Conservation (phyloP, 92 coral and sea anemone genomes). For the Porites cylindrica region DNA sequence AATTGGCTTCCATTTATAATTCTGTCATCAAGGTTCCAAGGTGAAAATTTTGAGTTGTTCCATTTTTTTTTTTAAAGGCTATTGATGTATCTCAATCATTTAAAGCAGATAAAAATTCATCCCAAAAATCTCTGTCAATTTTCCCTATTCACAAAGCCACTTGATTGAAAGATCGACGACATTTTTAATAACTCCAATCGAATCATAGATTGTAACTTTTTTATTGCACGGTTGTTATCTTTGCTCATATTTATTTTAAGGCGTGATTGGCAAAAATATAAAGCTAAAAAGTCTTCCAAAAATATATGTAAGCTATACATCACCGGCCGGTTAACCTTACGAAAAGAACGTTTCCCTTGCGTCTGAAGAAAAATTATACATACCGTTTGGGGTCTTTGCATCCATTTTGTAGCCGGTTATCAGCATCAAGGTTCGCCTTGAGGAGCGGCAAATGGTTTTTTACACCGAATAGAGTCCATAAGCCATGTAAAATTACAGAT, state of each 20-base stretch:
- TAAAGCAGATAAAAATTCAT: no score
- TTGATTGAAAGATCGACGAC: no score
- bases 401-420: conserved; percentile 18
- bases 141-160: no score
- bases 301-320: neutral
- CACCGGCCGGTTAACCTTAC: no score
- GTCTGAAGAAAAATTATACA: neutral
- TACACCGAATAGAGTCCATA: neutral
- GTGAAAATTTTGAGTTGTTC: neutral
- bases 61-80: neutral
- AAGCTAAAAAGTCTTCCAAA: neutral
- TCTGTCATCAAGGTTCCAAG: neutral
- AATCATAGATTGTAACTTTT: no score
- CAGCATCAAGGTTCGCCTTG: neutral
- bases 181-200: no score
- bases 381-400: conserved; percentile 15
- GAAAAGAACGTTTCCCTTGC: no score
- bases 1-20: no score
- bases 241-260: no score
- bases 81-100: neutral
- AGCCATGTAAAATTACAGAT: neutral
- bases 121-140: no score
- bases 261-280: no score
- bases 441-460: neutral
- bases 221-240: no score